A percentile compares a stretch with the other conserved stretches of the same genome.
phyloP scores from a whole-genome alignment of 2,113 vertebrate genomes.

The Tragelaphus strepsiceros region DNA sequence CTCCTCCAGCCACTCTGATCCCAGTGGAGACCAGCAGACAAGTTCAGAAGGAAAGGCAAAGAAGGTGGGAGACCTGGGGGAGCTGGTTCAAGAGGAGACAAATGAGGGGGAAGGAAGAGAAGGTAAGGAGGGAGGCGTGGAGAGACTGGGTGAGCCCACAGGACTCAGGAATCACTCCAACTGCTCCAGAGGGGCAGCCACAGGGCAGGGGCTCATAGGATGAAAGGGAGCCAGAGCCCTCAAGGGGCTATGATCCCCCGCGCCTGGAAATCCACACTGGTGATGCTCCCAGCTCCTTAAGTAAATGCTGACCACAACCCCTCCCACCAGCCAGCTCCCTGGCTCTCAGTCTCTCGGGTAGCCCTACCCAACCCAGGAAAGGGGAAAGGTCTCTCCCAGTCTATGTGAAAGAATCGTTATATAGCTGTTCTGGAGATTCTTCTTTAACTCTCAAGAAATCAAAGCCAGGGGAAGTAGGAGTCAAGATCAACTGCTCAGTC shows the following conservation, averaged over 20 bases:
- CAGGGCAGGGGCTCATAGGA: background rate
- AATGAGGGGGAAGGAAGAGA: background rate
- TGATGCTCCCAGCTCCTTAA: background rate
- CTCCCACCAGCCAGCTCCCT: background rate
- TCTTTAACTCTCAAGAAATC: background rate
- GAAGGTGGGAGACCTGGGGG: background rate
- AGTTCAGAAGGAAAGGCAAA: background rate
- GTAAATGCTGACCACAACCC: background rate
- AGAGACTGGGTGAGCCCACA: background rate
- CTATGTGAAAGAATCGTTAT: background rate
- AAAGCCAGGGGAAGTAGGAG: background rate
- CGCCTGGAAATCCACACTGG: accelerated
- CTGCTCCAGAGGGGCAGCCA: background rate
- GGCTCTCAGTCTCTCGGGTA: background rate
- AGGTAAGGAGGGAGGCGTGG: background rate
- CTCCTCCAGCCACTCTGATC: background rate
- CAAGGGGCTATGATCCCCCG: background rate
- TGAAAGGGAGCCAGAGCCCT: background rate
- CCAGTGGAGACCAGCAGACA: background rate
- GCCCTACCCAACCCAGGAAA: background rate
- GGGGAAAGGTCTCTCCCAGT: background rate
- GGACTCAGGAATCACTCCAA: background rate
- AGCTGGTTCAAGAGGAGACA: background rate
- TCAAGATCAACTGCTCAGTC: background rate
- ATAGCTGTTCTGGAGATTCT: background rate